Conservation (phyloP, 2,113 vertebrate species). For the Alces alces region DNA sequence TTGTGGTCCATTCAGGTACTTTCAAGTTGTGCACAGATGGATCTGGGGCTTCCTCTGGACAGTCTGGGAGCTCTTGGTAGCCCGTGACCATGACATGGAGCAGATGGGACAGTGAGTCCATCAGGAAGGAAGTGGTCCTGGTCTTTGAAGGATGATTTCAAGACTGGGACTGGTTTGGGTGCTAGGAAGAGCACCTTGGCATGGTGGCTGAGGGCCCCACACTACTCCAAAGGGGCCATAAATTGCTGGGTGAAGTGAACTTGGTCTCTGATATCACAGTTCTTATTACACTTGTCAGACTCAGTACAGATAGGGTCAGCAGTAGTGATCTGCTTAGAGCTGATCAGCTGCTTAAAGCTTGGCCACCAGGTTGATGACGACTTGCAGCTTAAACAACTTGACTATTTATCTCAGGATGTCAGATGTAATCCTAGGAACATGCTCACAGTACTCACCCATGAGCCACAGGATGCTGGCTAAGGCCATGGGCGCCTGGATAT, state of each 20-base stretch:
- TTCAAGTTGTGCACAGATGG: conserved; percentile 95
- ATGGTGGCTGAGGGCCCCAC: conserved; percentile 90
- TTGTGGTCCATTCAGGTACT: conserved; percentile 96
- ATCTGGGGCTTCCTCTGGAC: conserved; percentile 91
- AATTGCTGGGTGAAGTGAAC: conserved; percentile 95
- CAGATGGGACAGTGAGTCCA: conserved; percentile 93
- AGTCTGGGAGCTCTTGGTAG: conserved; percentile 94
- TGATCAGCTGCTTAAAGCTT: conserved; percentile 96
- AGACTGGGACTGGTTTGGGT: conserved; percentile 89
- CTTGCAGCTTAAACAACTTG: conserved; percentile 95
- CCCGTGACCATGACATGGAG: conserved; percentile 94
- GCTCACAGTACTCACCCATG: conserved; percentile 93
- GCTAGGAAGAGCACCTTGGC: conserved; percentile 96
- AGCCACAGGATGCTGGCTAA: conserved; percentile 96
- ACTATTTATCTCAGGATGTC: conserved; percentile 95
- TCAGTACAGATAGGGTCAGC: conserved; percentile 93
- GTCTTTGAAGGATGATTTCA: conserved; percentile 98
- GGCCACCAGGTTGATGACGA: conserved; percentile 89
- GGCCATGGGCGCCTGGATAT: conserved; percentile 95
- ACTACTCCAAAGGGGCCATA: conserved; percentile 91
- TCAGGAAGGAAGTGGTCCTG: conserved; percentile 94
- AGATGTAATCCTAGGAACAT: conserved; percentile 92
- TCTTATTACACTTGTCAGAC: conserved; percentile 94
- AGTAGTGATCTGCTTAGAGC: conserved; percentile 93
- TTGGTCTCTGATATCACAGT: conserved; percentile 91